Evolutionary conservation across 2,888 invertebrate species (phyloP).

Genomic region (Cephalotes varians): DNA sequence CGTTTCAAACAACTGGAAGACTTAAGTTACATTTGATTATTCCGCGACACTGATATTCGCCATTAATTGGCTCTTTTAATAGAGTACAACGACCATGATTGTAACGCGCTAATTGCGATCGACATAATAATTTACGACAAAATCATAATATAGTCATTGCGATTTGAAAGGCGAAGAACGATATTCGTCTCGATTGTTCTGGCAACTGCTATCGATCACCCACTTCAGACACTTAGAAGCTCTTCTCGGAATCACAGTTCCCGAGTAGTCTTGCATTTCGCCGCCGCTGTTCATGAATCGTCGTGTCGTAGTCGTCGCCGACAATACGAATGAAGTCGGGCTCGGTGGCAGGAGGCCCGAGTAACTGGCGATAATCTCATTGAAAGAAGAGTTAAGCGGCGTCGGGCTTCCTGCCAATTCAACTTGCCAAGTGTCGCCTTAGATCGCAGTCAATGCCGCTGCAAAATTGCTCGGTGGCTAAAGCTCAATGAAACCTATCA

Average conservation of each 20-base stretch:
- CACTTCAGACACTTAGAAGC: conserved; percentile 16
- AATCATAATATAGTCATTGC: neutral
- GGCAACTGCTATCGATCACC: conserved; percentile 11
- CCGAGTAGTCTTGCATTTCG: conserved; percentile 13
- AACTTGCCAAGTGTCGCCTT: conserved; percentile 79
- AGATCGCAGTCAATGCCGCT: conserved; percentile 74
- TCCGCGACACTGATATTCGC: neutral
- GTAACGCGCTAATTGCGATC: conserved; percentile 8
- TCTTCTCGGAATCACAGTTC: conserved; percentile 12
- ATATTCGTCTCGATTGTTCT: neutral
- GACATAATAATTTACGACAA: neutral
- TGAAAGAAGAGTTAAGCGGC: conserved; percentile 81
- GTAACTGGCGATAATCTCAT: conserved; percentile 80
- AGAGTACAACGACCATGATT: neutral
- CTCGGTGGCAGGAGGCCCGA: conserved; percentile 52
- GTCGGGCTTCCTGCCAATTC: conserved; percentile 83
- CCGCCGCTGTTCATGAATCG: conserved; percentile 46
- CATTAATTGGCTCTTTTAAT: conserved; percentile 2
- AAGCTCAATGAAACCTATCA: conserved; percentile 74
- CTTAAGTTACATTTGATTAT: neutral
- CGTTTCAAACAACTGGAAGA: neutral
- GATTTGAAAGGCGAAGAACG: neutral
- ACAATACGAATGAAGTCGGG: conserved; percentile 66
- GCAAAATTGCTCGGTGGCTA: conserved; percentile 72
- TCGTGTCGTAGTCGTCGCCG: conserved; percentile 47